Percentiles rank a stretch among this genome's conserved stretches.
phyloP scores from a whole-genome alignment of 2,888 invertebrate species.

The Melolontha melolontha region DNA sequence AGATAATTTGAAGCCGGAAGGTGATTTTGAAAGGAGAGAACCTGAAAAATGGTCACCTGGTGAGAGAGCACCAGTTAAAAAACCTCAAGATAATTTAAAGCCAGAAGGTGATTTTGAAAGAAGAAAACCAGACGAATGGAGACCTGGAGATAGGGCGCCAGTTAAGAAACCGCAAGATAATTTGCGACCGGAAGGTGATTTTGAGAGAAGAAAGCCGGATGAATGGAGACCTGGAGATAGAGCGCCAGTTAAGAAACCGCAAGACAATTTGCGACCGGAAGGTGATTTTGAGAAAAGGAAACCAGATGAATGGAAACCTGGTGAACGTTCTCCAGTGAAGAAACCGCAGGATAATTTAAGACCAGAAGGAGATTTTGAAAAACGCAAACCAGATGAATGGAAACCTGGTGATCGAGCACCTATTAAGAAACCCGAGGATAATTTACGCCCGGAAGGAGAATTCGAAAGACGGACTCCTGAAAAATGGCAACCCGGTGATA shows the following conservation, averaged over 20 bases:
- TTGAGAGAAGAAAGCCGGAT: constrained; percentile 55
- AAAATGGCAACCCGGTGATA: constrained; percentile 65
- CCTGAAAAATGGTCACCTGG: constrained; percentile 60
- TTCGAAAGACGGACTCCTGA: constrained; percentile 65
- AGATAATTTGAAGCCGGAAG: constrained; percentile 62
- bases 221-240: constrained; percentile 66
- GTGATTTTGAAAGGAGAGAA: constrained; percentile 59
- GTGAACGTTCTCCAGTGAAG: constrained; percentile 63
- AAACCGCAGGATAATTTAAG: constrained; percentile 65
- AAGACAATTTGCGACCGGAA: constrained; percentile 68
- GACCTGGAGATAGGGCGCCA: constrained; percentile 67
- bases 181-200: constrained; percentile 66
- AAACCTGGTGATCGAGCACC: constrained; percentile 64
- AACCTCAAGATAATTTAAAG: constrained; percentile 65
- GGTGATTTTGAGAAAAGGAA: constrained; percentile 70
- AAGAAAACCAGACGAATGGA: constrained; percentile 64
- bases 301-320: constrained; percentile 61
- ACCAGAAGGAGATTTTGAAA: constrained; percentile 68
- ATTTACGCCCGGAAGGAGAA: constrained; percentile 68
- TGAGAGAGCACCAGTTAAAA: constrained; percentile 69
- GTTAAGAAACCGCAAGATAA: constrained; percentile 73
- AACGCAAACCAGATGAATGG: constrained; percentile 59
- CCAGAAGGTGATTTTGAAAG: constrained; percentile 71
- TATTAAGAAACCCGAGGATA: constrained; percentile 64
- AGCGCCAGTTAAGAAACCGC: constrained; percentile 66